These are phyloP conservation scores for Hoplostethus atlanticus DNA, from an alignment of 2,797 vertebrate genomes.

Conservation along the genomic window DNA sequence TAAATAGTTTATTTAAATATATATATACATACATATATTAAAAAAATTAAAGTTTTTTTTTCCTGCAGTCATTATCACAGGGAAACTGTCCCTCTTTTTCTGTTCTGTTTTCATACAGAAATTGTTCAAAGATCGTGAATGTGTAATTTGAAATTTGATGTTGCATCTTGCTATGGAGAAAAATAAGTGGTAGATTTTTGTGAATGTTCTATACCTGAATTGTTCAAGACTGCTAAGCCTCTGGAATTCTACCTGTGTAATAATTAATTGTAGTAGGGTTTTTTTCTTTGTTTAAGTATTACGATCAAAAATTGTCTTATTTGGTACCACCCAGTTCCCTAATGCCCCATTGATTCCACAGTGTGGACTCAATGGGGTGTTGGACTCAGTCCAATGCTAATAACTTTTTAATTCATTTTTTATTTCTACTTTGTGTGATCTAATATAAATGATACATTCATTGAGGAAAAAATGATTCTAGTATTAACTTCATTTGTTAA, in stretches of 20 bases:
- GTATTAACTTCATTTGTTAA: conserved; percentile 99
- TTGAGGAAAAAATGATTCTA: conserved; percentile 90
- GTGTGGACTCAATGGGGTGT: conserved; percentile 74
- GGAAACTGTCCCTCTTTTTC: conserved; percentile 89
- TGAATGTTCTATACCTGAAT: conserved; percentile 82
- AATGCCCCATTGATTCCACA: conserved; percentile 71
- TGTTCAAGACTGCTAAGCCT: conserved; percentile 90
- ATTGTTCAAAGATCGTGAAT: conserved; percentile 88
- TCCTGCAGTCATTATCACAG: conserved; percentile 91
- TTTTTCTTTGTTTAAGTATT: conserved; percentile 89
- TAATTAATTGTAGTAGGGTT: conserved; percentile 84
- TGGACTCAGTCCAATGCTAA: conserved; percentile 85
- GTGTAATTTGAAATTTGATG: conserved; percentile 90
- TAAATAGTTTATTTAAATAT: conserved; percentile 97
- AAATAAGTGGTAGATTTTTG: conserved; percentile 90
- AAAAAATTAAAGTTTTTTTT: conserved; percentile 80
- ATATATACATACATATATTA: conserved; percentile 84
- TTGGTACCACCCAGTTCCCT: conserved; percentile 86
- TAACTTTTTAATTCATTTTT: conserved; percentile 87
- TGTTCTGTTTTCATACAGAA: conserved; percentile 92
- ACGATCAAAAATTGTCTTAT: conserved; percentile 86
- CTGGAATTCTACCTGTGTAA: conserved; percentile 87
- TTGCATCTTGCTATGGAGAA: conserved; percentile 91
- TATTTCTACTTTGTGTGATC: conserved; percentile 85
- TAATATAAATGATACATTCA: conserved; percentile 89